Evolutionary conservation across 1,140 invertebrate species (phyloP).

Genomic region (Euschistus heros): DNA sequence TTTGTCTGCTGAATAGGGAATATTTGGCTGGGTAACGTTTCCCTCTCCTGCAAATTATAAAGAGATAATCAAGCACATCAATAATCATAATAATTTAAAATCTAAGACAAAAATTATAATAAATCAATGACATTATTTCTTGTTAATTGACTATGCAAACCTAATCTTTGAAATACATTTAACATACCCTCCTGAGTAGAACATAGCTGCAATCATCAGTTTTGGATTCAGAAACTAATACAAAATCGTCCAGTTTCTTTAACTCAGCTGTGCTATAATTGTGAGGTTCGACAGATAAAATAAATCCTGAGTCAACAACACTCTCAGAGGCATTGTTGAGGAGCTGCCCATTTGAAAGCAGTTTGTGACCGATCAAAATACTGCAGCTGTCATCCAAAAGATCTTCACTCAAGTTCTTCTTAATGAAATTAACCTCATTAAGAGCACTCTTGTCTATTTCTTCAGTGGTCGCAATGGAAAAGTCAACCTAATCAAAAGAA

Average conservation of each 20-base stretch:
- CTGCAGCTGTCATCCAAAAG: constrained; percentile 53
- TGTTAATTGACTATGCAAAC: not conserved
- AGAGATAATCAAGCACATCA: no score
- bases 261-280: not conserved
- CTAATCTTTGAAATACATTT: not conserved
- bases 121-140: no score
- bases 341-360: constrained; percentile 31
- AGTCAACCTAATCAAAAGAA: constrained; percentile 33
- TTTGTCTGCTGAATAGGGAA: constrained; percentile 41
- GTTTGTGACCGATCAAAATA: constrained; percentile 49
- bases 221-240: constrained; percentile 42
- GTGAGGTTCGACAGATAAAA: not conserved
- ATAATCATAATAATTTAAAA: no score
- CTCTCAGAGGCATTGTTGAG: not conserved
- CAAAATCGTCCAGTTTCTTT: constrained; percentile 35
- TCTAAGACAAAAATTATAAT: no score
- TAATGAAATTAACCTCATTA: constrained; percentile 43
- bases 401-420: constrained; percentile 41
- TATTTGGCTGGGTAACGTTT: constrained; percentile 41
- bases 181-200: constrained; percentile 42
- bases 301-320: not conserved
- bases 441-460: constrained; percentile 39
- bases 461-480: constrained; percentile 33
- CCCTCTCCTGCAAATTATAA: no score
- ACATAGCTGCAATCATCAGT: constrained; percentile 47